Base-by-base conservation (phyloP, 2,888 invertebrate species). In the Prosapia bicincta region DNA sequence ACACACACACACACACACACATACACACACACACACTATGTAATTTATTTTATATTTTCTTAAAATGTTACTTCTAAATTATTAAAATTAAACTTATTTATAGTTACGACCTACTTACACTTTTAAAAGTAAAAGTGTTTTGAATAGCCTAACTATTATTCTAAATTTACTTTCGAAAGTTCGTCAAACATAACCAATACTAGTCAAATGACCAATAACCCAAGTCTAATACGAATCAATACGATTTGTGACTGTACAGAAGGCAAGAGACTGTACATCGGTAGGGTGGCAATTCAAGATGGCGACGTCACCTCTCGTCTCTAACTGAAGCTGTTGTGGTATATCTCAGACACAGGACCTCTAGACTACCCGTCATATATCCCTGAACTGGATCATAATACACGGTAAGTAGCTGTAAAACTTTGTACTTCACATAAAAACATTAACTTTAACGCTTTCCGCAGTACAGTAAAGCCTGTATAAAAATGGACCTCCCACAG, bases 281-380 rank as follows among this genome's bases (percentile, higher is more conserved):
- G 10, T 20, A 69, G 69, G 74, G 74, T 32, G 69, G 68, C 30
- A n/a, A 74, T 74, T 20, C 74, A 74, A 74, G 69, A 74, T 74
- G 74, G 74, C 74, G 74, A 54, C 74, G 5, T 28, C 69, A 54
- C 54, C 13, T 54, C 54, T 54, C 54, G 54, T 54, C 54, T 20
- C 54, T 54, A 54, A 20, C 54, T 54, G 54, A 20, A 54, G 54
- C 54, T 54, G 20, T 54, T 54, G 20, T 20, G 54, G 3, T 2
- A 10, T 20, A 20, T 20, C 20, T 54, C 54, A 54, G 54, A 9
- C 20, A 10, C 54, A 20, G 20, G 20, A 54, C 54, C 20, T 54
- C 54, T 54, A 20, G 54, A 54, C 54, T 20, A 54, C 13, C n/a
- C 54, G 3, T n/a, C 54, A 20, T 20, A n/a, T 2, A 20, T 2